These are phyloP conservation scores for Ptychochromis oligacanthus DNA, from an alignment of 2,113 vertebrate species.

Conservation along the genomic window DNA sequence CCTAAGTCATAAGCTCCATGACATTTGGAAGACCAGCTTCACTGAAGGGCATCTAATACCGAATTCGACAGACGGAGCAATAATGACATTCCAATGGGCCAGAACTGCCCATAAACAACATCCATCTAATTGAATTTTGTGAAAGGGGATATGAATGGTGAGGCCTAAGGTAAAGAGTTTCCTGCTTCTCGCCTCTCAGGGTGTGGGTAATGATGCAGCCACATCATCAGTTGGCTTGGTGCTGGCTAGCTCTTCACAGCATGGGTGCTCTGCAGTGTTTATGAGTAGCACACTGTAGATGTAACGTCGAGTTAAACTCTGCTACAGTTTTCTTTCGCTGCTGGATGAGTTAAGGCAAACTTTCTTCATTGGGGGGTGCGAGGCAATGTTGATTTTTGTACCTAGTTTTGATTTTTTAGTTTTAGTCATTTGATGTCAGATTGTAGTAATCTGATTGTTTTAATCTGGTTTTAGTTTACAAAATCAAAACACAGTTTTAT, in stretches of 20 bases:
- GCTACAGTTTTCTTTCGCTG: background rate
- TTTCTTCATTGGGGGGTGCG: background rate
- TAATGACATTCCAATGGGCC: conserved; percentile 65
- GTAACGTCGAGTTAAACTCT: conserved; percentile 27
- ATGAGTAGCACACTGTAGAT: background rate
- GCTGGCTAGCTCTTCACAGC: conserved; percentile 17
- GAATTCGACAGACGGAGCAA: conserved; percentile 44
- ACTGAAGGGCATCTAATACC: conserved; percentile 64
- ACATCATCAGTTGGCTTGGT: conserved; percentile 50
- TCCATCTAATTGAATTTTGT: conserved; percentile 66
- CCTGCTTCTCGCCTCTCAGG: conserved; percentile 31
- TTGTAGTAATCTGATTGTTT: background rate
- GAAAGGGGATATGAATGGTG: conserved; percentile 23
- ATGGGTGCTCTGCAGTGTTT: background rate
- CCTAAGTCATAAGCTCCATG: conserved; percentile 51
- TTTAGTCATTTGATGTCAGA: background rate
- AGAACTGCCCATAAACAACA: conserved; percentile 71
- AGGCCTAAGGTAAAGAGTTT: conserved; percentile 55
- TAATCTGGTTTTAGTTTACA: no score
- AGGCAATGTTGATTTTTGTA: background rate
- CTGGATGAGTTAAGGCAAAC: background rate
- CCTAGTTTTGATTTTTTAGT: accelerated
- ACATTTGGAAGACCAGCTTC: conserved; percentile 60
- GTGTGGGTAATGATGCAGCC: conserved; percentile 66
- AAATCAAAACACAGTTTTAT: no score